phyloP scores from a whole-genome alignment of 2,113 vertebrate genomes.

The Cynoglossus semilaevis region DNA sequence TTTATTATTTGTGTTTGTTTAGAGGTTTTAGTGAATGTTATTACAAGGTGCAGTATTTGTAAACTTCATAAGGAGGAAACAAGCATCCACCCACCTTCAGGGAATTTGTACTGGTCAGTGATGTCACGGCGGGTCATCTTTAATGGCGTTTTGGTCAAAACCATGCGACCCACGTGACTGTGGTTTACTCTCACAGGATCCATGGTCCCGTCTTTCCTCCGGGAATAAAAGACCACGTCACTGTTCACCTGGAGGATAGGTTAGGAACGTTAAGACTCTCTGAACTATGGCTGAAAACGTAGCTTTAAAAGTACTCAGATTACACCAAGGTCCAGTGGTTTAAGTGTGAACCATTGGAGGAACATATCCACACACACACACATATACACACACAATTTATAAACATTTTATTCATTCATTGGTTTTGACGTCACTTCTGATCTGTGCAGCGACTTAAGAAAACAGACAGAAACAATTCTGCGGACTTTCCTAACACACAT shows the following conservation, averaged over 20 bases:
- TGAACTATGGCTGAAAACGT: too few species aligned
- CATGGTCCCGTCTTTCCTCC: conserved; percentile 79
- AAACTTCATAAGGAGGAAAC: not conserved
- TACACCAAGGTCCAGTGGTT: too few species aligned
- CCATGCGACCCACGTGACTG: conserved; percentile 81
- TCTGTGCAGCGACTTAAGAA: too few species aligned
- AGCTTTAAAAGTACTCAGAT: not conserved
- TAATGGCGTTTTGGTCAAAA: conserved; percentile 86
- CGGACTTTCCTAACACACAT: too few species aligned
- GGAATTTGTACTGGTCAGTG: conserved; percentile 89
- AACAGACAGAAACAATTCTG: not conserved
- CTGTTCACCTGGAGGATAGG: conserved; percentile 88
- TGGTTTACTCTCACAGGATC: conserved; percentile 76
- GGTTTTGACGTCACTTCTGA: too few species aligned
- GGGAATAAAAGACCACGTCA: conserved; percentile 85
- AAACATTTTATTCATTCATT: too few species aligned
- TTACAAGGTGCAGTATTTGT: too few species aligned
- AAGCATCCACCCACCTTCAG: conserved; percentile 79
- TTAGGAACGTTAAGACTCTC: not conserved
- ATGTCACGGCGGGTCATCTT: conserved; percentile 78
- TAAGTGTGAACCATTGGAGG: too few species aligned
- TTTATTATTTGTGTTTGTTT: too few species aligned
- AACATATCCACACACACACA: too few species aligned
- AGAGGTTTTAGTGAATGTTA: too few species aligned
- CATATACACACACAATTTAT: too few species aligned